Evolutionary conservation across 2,888 invertebrate species (phyloP).

Genomic region (Cerceris ruficornis): DNA sequence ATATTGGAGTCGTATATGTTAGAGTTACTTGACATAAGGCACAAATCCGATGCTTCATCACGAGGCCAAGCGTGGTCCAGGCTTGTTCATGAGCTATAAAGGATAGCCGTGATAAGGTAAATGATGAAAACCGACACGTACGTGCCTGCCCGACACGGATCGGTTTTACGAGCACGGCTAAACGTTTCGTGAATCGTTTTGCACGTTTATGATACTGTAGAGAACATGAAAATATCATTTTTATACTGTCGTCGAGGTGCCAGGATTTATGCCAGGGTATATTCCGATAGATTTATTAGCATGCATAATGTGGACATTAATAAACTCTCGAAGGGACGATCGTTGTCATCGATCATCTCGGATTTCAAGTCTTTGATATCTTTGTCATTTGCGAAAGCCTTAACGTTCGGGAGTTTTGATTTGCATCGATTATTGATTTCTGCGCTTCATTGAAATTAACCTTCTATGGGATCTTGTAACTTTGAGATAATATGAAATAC

Average conservation of each 20-base stretch:
- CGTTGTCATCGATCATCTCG: too few species aligned
- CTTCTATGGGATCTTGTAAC: too few species aligned
- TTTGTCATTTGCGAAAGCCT: too few species aligned
- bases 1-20: constrained; percentile 54
- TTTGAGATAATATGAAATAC: too few species aligned
- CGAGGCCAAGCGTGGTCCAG: constrained; percentile 43
- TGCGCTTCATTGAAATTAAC: too few species aligned
- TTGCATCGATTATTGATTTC: too few species aligned
- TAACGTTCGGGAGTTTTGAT: too few species aligned
- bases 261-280: neutral
- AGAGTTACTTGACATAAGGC: constrained; percentile 60
- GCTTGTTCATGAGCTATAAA: constrained; percentile 66
- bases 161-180: constrained; percentile 57
- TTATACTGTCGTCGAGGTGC: constrained; percentile 15
- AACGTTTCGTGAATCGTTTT: constrained; percentile 54
- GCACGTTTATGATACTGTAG: constrained; percentile 41
- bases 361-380: too few species aligned
- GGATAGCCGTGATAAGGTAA: constrained; percentile 67
- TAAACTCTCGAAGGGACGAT: neutral
- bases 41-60: constrained; percentile 66
- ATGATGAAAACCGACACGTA: constrained; percentile 67
- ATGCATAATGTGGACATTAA: neutral
- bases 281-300: neutral
- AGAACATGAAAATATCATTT: constrained; percentile 38
- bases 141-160: constrained; percentile 55